Percentiles rank a stretch among this genome's conserved stretches.
phyloP scores from a whole-genome alignment of 2,888 invertebrate species.

The Pterostichus niger region DNA sequence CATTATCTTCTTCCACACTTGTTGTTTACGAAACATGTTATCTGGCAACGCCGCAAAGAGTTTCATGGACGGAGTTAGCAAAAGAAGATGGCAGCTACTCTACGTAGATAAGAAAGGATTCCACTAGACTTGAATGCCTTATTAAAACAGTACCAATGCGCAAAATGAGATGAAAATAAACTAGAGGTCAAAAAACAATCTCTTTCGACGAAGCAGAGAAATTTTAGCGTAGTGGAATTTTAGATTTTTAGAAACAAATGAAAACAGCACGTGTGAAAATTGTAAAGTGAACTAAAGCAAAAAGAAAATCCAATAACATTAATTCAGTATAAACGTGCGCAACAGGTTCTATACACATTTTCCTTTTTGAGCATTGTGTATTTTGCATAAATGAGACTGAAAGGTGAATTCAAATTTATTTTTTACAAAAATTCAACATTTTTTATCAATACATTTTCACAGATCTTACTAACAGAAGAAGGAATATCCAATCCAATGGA shows the following conservation, averaged over 20 bases:
- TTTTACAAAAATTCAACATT: no score
- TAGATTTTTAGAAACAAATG: background rate
- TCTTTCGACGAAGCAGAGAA: background rate
- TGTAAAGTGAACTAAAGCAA: background rate
- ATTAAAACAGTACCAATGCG: conserved; percentile 29
- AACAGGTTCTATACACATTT: background rate
- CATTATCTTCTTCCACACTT: conserved; percentile 56
- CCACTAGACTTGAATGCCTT: background rate
- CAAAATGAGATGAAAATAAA: conserved; percentile 1
- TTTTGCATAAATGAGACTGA: background rate
- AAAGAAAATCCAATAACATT: background rate
- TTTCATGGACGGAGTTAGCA: background rate
- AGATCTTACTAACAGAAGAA: no score
- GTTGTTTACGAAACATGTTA: conserved; percentile 56
- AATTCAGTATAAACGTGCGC: background rate
- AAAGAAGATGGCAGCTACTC: background rate
- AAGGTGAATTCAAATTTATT: no score
- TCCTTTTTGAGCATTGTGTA: background rate
- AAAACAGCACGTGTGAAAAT: background rate
- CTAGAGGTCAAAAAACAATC: background rate
- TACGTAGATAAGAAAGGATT: no score
- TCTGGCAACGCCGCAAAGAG: conserved; percentile 14
- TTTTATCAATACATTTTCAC: no score
- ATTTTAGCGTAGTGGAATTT: background rate
- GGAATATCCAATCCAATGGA: no score